Conservation (phyloP, 2,113 vertebrate genomes). For the Theristicus caerulescens region DNA sequence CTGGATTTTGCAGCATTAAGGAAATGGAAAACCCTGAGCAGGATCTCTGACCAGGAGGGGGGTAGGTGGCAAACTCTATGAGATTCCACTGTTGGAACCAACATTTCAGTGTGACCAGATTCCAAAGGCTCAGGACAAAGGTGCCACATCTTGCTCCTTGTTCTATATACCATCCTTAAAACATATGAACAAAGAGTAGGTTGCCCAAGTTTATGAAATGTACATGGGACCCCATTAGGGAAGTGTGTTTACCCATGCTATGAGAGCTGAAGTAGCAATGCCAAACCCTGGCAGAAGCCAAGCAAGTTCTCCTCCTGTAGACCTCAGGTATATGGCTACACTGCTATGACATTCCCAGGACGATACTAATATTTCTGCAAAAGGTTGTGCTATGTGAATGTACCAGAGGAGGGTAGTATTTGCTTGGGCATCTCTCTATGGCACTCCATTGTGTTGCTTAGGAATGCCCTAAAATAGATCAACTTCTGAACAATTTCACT, state of each 20-base stretch:
- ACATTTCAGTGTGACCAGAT: background rate
- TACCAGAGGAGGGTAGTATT: conserved; percentile 67
- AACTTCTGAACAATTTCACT: background rate
- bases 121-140: background rate
- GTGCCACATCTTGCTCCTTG: background rate
- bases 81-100: background rate
- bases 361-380: background rate
- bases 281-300: background rate
- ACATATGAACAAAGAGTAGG: background rate
- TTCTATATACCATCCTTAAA: background rate
- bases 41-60: background rate
- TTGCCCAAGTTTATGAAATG: background rate
- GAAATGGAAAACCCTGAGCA: background rate
- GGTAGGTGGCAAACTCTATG: background rate
- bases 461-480: conserved; percentile 14
- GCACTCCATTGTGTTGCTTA: background rate
- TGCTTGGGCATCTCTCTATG: conserved; percentile 45
- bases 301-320: background rate
- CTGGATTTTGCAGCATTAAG: background rate
- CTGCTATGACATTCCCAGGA: background rate
- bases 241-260: background rate
- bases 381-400: conserved; percentile 41
- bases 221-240: rapidly evolving
- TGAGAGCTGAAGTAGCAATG: background rate
- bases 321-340: background rate